A percentile compares a stretch with the other conserved stretches of the same genome.
phyloP scores from a whole-genome alignment of 1,140 invertebrate species.

The Stratiolaelaps scimitus region DNA sequence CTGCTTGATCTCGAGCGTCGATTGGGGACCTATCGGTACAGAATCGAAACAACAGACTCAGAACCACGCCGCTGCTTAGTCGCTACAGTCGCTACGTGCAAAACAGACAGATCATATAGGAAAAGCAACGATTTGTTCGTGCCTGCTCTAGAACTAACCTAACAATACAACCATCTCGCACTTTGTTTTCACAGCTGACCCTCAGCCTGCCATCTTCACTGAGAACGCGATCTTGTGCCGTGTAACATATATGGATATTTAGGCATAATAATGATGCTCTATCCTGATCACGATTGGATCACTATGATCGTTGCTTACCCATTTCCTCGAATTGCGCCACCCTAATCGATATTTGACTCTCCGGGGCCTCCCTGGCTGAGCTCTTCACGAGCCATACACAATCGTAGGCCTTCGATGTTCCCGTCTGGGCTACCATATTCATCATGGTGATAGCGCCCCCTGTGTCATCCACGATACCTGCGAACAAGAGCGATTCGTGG shows the following conservation, averaged over 20 bases:
- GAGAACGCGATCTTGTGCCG: too few relatives aligned
- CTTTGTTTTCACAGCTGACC: too few relatives aligned
- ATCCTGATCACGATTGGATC: too few relatives aligned
- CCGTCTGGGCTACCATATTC: conserved; percentile 52
- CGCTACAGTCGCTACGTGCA: too few relatives aligned
- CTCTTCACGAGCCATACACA: conserved; percentile 59
- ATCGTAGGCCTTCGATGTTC: conserved; percentile 48
- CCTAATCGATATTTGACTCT: conserved; percentile 54
- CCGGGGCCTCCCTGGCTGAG: conserved; percentile 26
- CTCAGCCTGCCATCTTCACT: too few relatives aligned
- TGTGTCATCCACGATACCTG: conserved; percentile 56
- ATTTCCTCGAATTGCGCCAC: conserved; percentile 53
- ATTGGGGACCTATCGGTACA: conserved; percentile 32
- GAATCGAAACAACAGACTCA: neutral
- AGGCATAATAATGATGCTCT: too few relatives aligned
- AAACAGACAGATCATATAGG: too few relatives aligned
- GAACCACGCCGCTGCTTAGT: too few relatives aligned
- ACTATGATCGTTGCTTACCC: conserved; percentile 43
- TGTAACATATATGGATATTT: too few relatives aligned
- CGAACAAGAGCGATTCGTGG: conserved; percentile 14
- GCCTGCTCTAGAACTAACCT: too few relatives aligned
- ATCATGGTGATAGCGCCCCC: conserved; percentile 64
- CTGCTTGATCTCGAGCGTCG: conserved; percentile 49
- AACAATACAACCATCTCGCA: conserved; percentile 30
- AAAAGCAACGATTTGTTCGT: too few relatives aligned